Conservation (phyloP, 2,797 vertebrate genomes). For the Apogon talboti region DNA sequence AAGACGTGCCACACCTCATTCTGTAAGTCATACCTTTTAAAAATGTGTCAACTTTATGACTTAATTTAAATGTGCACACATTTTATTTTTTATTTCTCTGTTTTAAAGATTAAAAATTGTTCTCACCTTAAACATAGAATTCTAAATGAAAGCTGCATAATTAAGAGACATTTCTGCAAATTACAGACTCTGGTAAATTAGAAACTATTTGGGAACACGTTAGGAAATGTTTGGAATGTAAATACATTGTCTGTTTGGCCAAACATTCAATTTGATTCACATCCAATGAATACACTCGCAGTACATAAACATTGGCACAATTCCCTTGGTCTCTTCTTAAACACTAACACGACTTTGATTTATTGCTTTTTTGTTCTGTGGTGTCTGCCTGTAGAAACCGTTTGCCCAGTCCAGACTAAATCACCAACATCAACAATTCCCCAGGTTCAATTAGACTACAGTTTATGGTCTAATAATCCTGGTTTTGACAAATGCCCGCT, state of each 20-base stretch:
- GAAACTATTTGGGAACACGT: not conserved
- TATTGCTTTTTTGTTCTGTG: not conserved
- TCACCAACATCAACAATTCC: not conserved
- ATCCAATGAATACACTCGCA: not conserved
- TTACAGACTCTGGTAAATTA: not conserved
- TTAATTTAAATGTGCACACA: no score
- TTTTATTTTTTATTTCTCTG: no score
- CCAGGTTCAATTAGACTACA: conserved; percentile 1
- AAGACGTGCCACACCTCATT: no score
- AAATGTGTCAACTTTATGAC: no score
- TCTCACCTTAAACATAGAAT: not conserved
- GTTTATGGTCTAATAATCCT: conserved; percentile 9
- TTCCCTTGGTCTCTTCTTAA: not conserved
- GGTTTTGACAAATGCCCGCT: conserved; percentile 23
- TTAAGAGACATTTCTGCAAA: not conserved
- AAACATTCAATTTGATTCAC: not conserved
- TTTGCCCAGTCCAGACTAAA: not conserved
- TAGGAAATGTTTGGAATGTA: not conserved
- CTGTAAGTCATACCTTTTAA: no score
- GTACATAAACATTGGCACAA: not conserved
- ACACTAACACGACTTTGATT: no score
- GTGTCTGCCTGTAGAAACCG: not conserved
- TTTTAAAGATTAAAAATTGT: not conserved
- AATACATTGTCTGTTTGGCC: not conserved
- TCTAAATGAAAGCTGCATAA: not conserved